A percentile compares a stretch with the other conserved stretches of the same genome.
Conservation (phyloP, 2,888 invertebrate species). For the Drosophila birchii region DNA sequence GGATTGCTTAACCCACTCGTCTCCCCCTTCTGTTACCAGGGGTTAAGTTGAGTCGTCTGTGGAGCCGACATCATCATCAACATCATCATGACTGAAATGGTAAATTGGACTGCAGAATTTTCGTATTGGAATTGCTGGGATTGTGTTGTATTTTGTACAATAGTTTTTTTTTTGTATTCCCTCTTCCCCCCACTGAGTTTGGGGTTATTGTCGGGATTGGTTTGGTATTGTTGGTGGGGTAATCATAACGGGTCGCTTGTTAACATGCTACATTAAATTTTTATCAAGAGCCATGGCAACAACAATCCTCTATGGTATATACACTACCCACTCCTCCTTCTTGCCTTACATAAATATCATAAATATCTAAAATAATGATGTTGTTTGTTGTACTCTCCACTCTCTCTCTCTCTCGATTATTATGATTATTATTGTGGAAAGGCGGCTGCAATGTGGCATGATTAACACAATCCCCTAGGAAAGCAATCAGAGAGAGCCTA, state of each 20-base stretch:
- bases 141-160: constrained; percentile 40
- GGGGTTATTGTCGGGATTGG: constrained; percentile 24
- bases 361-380: constrained; percentile 75
- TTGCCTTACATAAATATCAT: constrained; percentile 62
- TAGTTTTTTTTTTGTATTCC: constrained; percentile 32
- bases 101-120: constrained; percentile 73
- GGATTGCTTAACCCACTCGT: constrained; percentile 27
- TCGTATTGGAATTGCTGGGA: constrained; percentile 63
- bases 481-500: constrained; percentile 60
- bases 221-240: constrained; percentile 43
- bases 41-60: constrained; percentile 45
- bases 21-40: not conserved
- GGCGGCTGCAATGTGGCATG: constrained; percentile 70
- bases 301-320: constrained; percentile 24
- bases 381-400: constrained; percentile 49
- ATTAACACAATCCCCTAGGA: constrained; percentile 60
- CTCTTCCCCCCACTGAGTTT: constrained; percentile 33
- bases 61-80: constrained; percentile 38
- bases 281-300: constrained; percentile 73
- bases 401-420: constrained; percentile 42
- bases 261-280: constrained; percentile 79
- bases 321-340: not conserved
- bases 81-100: constrained; percentile 55
- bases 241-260: constrained; percentile 78
- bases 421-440: constrained; percentile 70